phyloP scores from a whole-genome alignment of 2,113 vertebrate genomes.

The Antennarius striatus region DNA sequence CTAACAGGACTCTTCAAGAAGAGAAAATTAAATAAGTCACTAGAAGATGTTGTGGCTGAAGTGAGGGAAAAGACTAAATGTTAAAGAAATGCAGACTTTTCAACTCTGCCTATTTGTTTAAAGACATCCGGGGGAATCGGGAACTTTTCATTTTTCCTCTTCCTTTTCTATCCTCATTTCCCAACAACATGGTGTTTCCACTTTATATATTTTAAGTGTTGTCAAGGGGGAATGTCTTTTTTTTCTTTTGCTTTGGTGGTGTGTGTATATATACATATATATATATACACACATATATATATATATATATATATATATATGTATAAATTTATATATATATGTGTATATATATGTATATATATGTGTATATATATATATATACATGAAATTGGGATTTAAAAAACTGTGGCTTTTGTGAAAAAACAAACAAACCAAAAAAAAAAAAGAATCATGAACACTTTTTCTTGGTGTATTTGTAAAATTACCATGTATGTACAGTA shows the following conservation, averaged over 20 bases:
- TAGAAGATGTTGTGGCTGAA: conserved; percentile 80
- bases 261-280: conserved; percentile 71
- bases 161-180: conserved; percentile 85
- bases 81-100: conserved; percentile 87
- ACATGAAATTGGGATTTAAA: conserved; percentile 55
- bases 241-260: conserved; percentile 74
- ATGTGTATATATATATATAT: conserved; percentile 54
- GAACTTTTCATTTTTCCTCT: conserved; percentile 81
- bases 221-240: conserved; percentile 93
- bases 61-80: conserved; percentile 85
- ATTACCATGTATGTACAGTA: conserved; percentile 94
- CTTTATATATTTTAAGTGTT: conserved; percentile 99
- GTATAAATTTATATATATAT: conserved; percentile 71
- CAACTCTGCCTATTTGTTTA: conserved; percentile 90
- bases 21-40: conserved; percentile 65
- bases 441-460: conserved; percentile 90
- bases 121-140: conserved; percentile 85
- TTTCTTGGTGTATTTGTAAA: conserved; percentile 99
- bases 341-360: conserved; percentile 58
- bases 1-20: conserved; percentile 72
- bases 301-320: conserved; percentile 41
- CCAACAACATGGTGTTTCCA: conserved; percentile 93
- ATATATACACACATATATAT: conserved; percentile 60
- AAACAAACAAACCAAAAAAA: conserved; percentile 30
- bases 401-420: conserved; percentile 91